Percentiles rank a stretch among this genome's conserved stretches.
Evolutionary conservation across 2,888 invertebrate species (phyloP).

Genomic region (Autographa gamma): DNA sequence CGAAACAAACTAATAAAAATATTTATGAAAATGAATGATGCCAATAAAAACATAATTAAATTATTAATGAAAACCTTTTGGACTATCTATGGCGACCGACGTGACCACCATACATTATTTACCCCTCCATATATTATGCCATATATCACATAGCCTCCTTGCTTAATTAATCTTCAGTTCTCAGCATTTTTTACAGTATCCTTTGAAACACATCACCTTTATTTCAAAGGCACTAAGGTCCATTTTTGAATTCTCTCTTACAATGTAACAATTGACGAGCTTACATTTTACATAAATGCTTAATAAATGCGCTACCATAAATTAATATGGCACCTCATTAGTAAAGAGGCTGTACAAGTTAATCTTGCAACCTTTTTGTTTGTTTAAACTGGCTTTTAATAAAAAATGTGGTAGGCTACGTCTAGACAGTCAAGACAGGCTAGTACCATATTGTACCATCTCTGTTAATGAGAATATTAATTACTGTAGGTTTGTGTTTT

Average conservation of each 20-base stretch:
- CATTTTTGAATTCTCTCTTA: not conserved
- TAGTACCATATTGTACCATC: slow-evolving; percentile 41
- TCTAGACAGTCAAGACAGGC: slow-evolving; percentile 8
- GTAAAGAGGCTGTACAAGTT: slow-evolving; percentile 38
- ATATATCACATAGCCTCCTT: not conserved
- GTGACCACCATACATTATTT: not conserved
- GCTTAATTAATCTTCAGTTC: not conserved
- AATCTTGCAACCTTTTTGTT: slow-evolving; percentile 48
- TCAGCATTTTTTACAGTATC: not conserved
- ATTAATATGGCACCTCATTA: slow-evolving; percentile 48
- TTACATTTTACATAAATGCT: slow-evolving; percentile 13
- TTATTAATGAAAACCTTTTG: not conserved
- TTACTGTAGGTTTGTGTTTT: not conserved
- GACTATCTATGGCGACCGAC: not conserved
- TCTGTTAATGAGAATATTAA: slow-evolving; percentile 20
- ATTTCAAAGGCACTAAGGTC: not conserved
- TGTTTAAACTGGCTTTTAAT: slow-evolving; percentile 31
- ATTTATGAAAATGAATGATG: not conserved
- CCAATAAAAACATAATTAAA: not conserved
- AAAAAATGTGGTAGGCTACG: slow-evolving; percentile 1
- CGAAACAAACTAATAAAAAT: not conserved
- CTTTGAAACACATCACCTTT: not conserved
- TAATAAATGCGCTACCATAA: slow-evolving; percentile 21
- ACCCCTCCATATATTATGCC: not conserved
- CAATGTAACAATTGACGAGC: not conserved